phyloP scores from a whole-genome alignment of 2,797 vertebrate genomes.

The Bovichtus variegatus region DNA sequence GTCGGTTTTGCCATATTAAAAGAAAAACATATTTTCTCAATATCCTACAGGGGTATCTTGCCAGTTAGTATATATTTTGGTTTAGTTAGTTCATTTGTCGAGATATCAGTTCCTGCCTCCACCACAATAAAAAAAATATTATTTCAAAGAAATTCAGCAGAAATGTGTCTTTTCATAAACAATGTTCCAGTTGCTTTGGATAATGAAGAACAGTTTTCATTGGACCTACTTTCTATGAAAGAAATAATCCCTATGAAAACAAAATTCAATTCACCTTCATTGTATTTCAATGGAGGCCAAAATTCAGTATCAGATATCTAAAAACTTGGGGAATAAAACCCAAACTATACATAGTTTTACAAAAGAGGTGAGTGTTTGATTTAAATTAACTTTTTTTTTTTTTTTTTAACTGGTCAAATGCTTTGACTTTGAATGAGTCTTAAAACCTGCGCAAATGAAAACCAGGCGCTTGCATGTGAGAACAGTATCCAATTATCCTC shows the following conservation, averaged over 20 bases:
- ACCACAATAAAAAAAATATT: neutral
- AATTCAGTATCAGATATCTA: neutral
- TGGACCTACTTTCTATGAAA: neutral
- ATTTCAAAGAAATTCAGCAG: neutral
- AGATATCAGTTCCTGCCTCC: neutral
- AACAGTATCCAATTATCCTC: no score
- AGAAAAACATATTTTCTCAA: neutral
- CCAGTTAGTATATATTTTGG: no score
- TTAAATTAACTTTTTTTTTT: no score
- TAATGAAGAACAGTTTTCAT: neutral
- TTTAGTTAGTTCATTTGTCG: neutral
- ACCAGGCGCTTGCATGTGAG: no score
- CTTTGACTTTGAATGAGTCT: no score
- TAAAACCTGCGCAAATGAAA: no score
- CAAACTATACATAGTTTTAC: neutral
- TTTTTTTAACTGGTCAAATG: no score
- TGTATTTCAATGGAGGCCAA: neutral
- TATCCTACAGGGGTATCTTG: neutral
- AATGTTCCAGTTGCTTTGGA: neutral
- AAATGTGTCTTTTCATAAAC: neutral
- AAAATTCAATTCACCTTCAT: neutral
- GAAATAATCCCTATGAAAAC: neutral
- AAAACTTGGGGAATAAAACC: neutral
- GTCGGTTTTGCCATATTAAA: neutral
- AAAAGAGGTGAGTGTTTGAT: neutral